A percentile compares a stretch with the other conserved stretches of the same genome.
phyloP scores from a whole-genome alignment of 2,113 vertebrate genomes.

The Sisor rabdophorus region DNA sequence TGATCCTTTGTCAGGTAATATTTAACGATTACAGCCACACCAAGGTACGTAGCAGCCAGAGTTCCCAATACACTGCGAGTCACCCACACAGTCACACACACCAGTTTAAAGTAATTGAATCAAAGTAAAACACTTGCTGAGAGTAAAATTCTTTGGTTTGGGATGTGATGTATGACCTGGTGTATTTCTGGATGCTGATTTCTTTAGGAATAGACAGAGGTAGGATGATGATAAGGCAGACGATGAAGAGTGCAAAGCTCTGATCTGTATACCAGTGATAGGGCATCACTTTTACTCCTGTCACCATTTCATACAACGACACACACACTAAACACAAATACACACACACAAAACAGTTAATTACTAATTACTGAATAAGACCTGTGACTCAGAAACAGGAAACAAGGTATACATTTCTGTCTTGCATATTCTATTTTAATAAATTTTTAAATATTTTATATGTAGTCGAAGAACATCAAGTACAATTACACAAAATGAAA shows the following conservation, averaged over 20 bases:
- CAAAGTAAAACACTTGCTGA: background rate
- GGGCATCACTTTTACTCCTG: slow-evolving; percentile 60
- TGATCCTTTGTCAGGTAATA: slow-evolving; percentile 72
- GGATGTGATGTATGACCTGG: slow-evolving; percentile 57
- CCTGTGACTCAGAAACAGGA: no score
- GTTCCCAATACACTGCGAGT: slow-evolving; percentile 79
- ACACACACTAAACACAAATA: slow-evolving; percentile 58
- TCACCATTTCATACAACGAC: slow-evolving; percentile 72
- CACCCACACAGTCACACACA: slow-evolving; percentile 8
- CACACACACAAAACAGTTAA: background rate
- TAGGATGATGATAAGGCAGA: slow-evolving; percentile 71
- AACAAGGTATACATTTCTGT: no score
- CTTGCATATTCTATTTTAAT: no score
- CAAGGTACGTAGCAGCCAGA: slow-evolving; percentile 80
- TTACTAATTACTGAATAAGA: background rate
- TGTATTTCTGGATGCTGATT: slow-evolving; percentile 77
- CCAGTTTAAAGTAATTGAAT: background rate
- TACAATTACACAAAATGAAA: no score
- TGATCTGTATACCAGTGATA: slow-evolving; percentile 74
- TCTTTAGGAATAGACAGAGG: slow-evolving; percentile 74
- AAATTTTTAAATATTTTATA: no score
- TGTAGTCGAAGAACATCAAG: no score
- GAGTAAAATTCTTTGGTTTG: background rate
- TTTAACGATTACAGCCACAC: slow-evolving; percentile 74
- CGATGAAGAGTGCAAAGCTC: slow-evolving; percentile 66